Percentiles rank a stretch among this genome's conserved stretches.
Conservation (phyloP, 30 jellyfish, hydroid and myxozoan genomes). For the Cassiopea xamachana region DNA sequence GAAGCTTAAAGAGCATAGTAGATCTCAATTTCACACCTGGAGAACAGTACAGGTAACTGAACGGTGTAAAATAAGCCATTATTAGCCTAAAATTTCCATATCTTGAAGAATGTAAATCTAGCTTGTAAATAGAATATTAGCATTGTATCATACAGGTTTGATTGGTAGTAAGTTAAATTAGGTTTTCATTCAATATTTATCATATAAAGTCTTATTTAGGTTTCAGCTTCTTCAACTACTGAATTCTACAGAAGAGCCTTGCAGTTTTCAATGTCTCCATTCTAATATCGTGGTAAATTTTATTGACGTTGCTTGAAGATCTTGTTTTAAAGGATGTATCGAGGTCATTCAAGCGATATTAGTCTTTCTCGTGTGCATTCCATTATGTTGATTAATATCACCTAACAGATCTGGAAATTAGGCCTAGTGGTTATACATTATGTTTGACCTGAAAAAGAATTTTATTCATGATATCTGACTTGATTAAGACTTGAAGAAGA, state of each 20-base stretch:
- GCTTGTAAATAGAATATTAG: too few relatives aligned
- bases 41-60: conserved; percentile 56
- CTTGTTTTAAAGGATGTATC: neutral
- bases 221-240: conserved; percentile 37
- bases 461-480: neutral
- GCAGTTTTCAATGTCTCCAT: conserved; percentile 10
- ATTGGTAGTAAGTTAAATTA: neutral
- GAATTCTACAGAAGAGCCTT: neutral
- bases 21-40: conserved; percentile 46
- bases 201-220: conserved; percentile 14
- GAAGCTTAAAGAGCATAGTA: neutral
- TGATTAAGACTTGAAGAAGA: neutral
- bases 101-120: too few relatives aligned
- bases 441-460: neutral
- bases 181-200: neutral
- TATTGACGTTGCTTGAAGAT: neutral
- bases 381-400: neutral
- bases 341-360: neutral
- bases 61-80: neutral
- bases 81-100: too few relatives aligned
- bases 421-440: neutral
- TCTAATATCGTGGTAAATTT: conserved; percentile 40
- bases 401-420: neutral
- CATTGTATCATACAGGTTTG: too few relatives aligned
- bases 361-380: neutral